A percentile compares a stretch with the other conserved stretches of the same genome.
phyloP scores from a whole-genome alignment of 2,888 invertebrate species.

The Tipula helvola region DNA sequence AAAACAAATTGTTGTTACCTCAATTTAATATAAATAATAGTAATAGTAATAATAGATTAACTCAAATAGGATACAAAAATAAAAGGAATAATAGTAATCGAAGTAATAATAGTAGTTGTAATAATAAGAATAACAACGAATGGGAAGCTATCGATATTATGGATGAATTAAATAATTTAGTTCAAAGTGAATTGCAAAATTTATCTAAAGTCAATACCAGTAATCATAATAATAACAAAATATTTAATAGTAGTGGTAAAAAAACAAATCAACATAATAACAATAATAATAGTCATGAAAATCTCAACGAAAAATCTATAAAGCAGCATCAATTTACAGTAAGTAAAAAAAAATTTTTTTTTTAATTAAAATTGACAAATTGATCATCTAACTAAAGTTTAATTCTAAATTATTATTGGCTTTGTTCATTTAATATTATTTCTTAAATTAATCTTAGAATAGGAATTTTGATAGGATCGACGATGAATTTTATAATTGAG shows the following conservation, averaged over 20 bases:
- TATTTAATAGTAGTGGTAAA: background rate
- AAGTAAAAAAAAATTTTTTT: background rate
- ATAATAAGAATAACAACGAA: slow-evolving; percentile 11
- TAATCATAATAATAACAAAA: background rate
- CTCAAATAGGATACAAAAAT: slow-evolving; percentile 12
- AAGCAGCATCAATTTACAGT: background rate
- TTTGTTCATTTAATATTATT: too few relatives aligned
- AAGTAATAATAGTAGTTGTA: slow-evolving; percentile 15
- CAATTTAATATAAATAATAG: slow-evolving; percentile 18
- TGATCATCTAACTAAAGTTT: background rate
- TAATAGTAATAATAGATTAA: slow-evolving; percentile 7
- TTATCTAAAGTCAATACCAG: background rate
- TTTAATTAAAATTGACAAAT: background rate
- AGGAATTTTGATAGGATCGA: too few relatives aligned
- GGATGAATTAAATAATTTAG: slow-evolving; percentile 9
- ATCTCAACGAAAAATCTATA: background rate
- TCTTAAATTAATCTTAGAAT: too few relatives aligned
- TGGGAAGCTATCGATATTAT: slow-evolving; percentile 10
- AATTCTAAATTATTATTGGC: background rate
- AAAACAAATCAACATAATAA: background rate
- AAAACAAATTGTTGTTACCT: slow-evolving; percentile 13
- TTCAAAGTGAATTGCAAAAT: slow-evolving; percentile 8
- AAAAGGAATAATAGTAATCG: slow-evolving; percentile 26
- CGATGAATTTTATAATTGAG: too few relatives aligned
- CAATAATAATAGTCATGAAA: background rate